These are phyloP conservation scores for Morbakka virulenta DNA, from an alignment of 30 jellyfish, hydroid and myxozoan genomes.

Conservation along the genomic window DNA sequence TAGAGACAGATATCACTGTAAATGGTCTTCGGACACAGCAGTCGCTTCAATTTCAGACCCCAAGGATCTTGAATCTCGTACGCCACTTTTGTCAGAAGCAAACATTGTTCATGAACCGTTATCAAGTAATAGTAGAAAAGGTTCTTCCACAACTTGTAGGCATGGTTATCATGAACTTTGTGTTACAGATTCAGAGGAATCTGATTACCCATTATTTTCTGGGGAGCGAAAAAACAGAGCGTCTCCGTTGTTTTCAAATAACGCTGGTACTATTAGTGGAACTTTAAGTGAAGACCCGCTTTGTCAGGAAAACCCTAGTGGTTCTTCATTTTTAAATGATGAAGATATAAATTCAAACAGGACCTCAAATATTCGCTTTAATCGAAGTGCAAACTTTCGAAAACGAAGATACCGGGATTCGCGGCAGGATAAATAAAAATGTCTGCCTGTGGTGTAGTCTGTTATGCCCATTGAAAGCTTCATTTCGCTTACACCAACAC, in stretches of 20 bases:
- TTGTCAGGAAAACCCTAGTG: too few species aligned
- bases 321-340: too few species aligned
- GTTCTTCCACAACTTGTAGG: not conserved
- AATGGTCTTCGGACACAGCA: not conserved
- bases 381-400: not conserved
- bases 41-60: not conserved
- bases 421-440: not conserved
- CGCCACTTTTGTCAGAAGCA: not conserved
- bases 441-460: not conserved
- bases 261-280: too few species aligned
- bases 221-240: not conserved
- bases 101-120: not conserved
- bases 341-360: too few species aligned
- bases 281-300: too few species aligned
- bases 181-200: not conserved
- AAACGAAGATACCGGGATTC: not conserved
- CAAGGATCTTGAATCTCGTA: not conserved
- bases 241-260: too few species aligned
- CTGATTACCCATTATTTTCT: not conserved
- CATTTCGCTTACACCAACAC: too few species aligned
- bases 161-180: not conserved
- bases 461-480: too few species aligned
- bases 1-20: not conserved
- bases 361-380: not conserved
- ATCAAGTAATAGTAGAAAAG: not conserved